Evolutionary conservation across 2,888 invertebrate species (phyloP).

Genomic region (Eueremaeus valkanovi): DNA sequence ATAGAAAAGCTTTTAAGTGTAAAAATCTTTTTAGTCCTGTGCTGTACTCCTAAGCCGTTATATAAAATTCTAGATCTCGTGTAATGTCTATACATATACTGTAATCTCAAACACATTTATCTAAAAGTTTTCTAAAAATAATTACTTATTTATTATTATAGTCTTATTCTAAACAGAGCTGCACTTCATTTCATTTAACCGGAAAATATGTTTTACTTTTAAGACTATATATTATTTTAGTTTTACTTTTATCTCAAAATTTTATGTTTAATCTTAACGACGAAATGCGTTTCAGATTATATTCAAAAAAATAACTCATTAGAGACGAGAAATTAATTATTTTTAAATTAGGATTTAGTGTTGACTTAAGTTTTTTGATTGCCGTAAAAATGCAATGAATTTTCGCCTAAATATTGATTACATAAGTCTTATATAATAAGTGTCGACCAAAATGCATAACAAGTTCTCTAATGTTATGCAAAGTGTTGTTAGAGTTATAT

Average conservation of each 20-base stretch:
- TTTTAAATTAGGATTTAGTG: neutral
- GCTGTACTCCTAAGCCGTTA: too few relatives aligned
- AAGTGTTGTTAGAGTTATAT: too few relatives aligned
- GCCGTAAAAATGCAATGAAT: too few relatives aligned
- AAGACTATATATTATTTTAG: too few relatives aligned
- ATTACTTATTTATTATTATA: conserved; percentile 14
- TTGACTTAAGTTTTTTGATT: neutral
- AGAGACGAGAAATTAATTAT: neutral
- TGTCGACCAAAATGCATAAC: too few relatives aligned
- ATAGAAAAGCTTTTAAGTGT: too few relatives aligned
- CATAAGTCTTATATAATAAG: too few relatives aligned
- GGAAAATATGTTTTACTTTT: too few relatives aligned
- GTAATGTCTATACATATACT: neutral
- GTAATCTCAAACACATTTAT: neutral
- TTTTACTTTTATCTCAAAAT: neutral
- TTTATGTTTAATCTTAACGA: neutral
- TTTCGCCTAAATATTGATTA: too few relatives aligned
- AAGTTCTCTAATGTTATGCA: neutral
- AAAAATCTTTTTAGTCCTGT: too few relatives aligned
- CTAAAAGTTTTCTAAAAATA: conserved; percentile 22
- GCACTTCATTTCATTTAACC: too few relatives aligned
- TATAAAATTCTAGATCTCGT: too few relatives aligned
- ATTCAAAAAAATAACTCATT: neutral
- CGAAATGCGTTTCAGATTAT: neutral
- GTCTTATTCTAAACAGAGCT: neutral